Conservation (phyloP, 2,797 vertebrate genomes). For the Hypotaenidia philippensis region DNA sequence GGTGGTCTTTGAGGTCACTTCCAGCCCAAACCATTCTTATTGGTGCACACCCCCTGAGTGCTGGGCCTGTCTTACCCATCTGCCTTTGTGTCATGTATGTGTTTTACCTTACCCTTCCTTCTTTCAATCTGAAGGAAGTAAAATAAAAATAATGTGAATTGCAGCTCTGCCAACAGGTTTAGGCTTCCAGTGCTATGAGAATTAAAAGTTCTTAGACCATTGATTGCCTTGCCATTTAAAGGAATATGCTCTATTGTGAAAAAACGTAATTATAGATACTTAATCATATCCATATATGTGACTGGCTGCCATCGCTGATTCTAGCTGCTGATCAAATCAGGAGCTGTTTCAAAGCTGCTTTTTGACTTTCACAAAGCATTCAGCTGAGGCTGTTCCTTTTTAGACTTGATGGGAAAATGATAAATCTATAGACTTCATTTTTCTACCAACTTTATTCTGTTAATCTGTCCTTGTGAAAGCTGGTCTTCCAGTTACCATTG, state of each 20-base stretch:
- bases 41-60: not conserved
- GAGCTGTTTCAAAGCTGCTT: not conserved
- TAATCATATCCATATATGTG: not conserved
- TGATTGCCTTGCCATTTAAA: not conserved
- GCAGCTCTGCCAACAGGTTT: not conserved
- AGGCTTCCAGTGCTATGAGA: not conserved
- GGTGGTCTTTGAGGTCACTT: too few relatives aligned
- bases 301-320: not conserved
- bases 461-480: not conserved
- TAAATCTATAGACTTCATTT: not conserved
- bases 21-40: too few relatives aligned
- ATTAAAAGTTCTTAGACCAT: not conserved
- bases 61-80: not conserved
- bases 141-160: not conserved
- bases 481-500: not conserved
- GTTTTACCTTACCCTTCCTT: not conserved
- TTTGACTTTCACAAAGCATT: not conserved
- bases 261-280: not conserved
- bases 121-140: not conserved
- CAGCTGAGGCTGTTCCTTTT: not conserved
- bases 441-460: not conserved
- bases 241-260: not conserved
- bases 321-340: not conserved
- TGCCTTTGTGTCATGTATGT: not conserved
- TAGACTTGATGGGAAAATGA: not conserved